A percentile compares a stretch with the other conserved stretches of the same genome.
phyloP scores from a whole-genome alignment of 2,113 vertebrate species.

The Melanostigma gelatinosum region DNA sequence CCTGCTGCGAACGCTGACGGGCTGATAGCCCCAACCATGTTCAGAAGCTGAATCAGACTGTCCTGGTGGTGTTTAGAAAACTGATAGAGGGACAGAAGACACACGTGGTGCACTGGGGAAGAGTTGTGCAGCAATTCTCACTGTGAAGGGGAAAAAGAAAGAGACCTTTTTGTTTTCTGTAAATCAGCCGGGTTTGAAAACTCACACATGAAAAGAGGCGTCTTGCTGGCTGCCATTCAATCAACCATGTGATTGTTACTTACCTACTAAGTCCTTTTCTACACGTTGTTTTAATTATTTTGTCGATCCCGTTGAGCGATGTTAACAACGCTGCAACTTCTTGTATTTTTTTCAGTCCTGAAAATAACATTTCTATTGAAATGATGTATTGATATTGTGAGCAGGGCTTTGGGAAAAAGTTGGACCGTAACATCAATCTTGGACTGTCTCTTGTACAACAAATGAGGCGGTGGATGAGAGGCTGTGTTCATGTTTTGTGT shows the following conservation, averaged over 20 bases:
- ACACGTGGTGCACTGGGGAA: neutral
- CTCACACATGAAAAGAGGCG: neutral
- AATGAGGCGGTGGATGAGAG: neutral
- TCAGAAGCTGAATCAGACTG: neutral
- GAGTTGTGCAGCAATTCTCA: neutral
- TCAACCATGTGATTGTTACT: neutral
- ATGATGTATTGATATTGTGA: neutral
- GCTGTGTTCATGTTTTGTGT: neutral
- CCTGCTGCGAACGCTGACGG: neutral
- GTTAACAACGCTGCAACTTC: neutral
- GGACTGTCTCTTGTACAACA: neutral
- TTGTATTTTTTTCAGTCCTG: neutral
- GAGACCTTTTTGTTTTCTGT: neutral
- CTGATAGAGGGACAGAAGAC: neutral
- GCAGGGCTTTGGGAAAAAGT: neutral
- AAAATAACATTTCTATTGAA: neutral
- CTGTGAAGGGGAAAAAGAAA: neutral
- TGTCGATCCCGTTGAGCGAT: neutral
- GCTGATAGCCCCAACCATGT: neutral
- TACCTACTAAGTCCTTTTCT: neutral
- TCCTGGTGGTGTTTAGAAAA: neutral
- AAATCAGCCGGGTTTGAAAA: neutral
- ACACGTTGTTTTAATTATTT: neutral
- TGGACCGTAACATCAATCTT: neutral
- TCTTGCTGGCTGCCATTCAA: neutral